Conservation (phyloP, 2,888 invertebrate genomes). For the Dryococelus australis region DNA sequence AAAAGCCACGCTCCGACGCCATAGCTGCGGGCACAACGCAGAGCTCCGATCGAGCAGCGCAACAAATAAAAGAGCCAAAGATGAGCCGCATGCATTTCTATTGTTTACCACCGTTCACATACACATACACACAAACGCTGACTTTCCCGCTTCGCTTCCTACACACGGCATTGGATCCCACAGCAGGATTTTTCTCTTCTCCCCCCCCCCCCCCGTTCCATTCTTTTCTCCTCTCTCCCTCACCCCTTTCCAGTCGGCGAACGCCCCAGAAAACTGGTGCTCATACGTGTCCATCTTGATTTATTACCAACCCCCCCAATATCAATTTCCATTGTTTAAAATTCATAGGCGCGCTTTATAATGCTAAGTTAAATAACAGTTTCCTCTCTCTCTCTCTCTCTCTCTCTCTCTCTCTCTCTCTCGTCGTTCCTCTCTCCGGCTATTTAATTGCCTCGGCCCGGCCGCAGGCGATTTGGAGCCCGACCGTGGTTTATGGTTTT, state of each 20-base stretch:
- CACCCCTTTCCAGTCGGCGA: neutral
- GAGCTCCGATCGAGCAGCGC: neutral
- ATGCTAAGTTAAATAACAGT: constrained; percentile 16
- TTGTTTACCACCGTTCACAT: neutral
- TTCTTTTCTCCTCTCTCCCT: too few relatives aligned
- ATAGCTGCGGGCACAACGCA: constrained; percentile 12
- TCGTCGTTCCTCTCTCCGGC: neutral
- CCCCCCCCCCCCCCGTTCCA: neutral
- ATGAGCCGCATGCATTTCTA: constrained; percentile 2
- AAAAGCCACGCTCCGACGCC: neutral
- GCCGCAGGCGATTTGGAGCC: neutral
- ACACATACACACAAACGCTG: neutral
- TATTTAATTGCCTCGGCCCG: constrained; percentile 1
- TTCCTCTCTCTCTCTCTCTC: neutral
- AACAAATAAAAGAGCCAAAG: neutral
- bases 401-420: neutral
- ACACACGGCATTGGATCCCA: neutral
- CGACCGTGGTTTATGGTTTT: neutral
- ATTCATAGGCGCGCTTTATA: constrained; percentile 13
- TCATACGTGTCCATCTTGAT: constrained; percentile 24
- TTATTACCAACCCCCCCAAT: constrained; percentile 12
- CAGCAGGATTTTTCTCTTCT: neutral
- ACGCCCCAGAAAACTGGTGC: constrained; percentile 20
- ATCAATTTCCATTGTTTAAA: constrained; percentile 30
- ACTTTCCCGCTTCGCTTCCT: neutral